Evolutionary conservation across 2,797 vertebrate genomes (phyloP).

Genomic region (Syndactyla subalaris): DNA sequence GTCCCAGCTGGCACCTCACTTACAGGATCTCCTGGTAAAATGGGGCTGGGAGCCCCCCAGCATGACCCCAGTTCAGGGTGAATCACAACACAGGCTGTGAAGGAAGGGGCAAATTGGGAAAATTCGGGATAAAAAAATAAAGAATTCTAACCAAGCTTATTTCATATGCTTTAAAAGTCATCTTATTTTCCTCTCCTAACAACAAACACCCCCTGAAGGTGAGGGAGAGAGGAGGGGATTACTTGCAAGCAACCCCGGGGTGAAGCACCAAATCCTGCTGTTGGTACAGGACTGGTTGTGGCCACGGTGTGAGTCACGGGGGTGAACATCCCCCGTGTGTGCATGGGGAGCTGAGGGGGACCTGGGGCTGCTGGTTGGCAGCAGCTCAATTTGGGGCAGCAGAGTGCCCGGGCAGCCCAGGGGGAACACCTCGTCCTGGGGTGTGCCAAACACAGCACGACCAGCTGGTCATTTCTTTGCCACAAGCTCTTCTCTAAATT

Average conservation of each 20-base stretch:
- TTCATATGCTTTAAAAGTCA: not conserved
- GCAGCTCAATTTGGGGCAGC: not conserved
- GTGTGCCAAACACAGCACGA: not conserved
- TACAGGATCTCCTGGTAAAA: not conserved
- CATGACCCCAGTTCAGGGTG: not conserved
- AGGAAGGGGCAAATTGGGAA: not conserved
- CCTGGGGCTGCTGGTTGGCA: not conserved
- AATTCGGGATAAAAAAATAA: not conserved
- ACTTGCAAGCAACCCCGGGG: not conserved
- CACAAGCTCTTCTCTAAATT: not conserved
- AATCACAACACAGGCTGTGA: too few species aligned
- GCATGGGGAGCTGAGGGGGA: not conserved
- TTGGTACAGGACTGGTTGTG: not conserved
- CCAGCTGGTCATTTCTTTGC: not conserved
- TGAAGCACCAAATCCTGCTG: not conserved
- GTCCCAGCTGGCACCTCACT: not conserved
- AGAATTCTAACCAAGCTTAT: not conserved
- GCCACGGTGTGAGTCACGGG: rapidly evolving
- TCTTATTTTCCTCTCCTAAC: not conserved
- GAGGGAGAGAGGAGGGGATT: not conserved
- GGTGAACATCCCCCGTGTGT: rapidly evolving
- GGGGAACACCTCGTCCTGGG: not conserved
- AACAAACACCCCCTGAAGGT: not conserved
- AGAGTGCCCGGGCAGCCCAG: too few species aligned
- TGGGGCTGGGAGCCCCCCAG: rapidly evolving